Base-by-base conservation (phyloP, 2,888 invertebrate species). In the Malachius bipustulatus region DNA sequence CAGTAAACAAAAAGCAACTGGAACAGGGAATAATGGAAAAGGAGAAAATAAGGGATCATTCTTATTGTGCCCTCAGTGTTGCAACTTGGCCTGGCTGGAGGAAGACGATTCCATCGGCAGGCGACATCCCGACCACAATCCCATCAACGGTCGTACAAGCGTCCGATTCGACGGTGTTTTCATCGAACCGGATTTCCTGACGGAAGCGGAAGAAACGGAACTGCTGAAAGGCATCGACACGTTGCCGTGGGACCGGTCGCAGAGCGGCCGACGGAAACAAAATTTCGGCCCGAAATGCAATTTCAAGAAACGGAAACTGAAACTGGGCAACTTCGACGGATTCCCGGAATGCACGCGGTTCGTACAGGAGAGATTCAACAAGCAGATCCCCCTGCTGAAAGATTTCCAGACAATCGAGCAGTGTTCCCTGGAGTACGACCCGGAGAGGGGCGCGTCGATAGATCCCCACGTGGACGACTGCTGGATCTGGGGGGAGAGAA, bases 401-500 rank as follows among this genome's bases (percentile, higher is more conserved):
- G 68, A 72, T 47, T 96, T 85, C 57, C 69, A 76, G 57, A 84
- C 87, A 0, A 83, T 96, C 35, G 96, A 98, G 57, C 88, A 97
- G 56, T 98, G 98, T 61, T 87, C 91, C 32, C 67, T 98, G 43
- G 97, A 98, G 55, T 98, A 98, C 63, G 75, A 81, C 46, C 81
- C 85, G 0, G 62, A 64, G 40, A 76, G 81, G 53, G 96, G 96
- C 1, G 88, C 97, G 0, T 84, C 88, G 2, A 98, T 99, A 46
- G 97, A 97, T 62, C 89, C 94, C 8, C 98, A 99, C 57, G 84
- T 94, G 47, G 98, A 98, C 62, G 98, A 99, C 54, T 89, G 88
- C 56, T 98, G 98, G 98, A 76, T 99, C 38, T 99, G 98, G 98
- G 98, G 98, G 4, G 93, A 97, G 62, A 74, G 97, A 45, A 82